These are phyloP conservation scores for Gila robusta DNA, from an alignment of 2,797 vertebrate genomes.

Conservation along the genomic window DNA sequence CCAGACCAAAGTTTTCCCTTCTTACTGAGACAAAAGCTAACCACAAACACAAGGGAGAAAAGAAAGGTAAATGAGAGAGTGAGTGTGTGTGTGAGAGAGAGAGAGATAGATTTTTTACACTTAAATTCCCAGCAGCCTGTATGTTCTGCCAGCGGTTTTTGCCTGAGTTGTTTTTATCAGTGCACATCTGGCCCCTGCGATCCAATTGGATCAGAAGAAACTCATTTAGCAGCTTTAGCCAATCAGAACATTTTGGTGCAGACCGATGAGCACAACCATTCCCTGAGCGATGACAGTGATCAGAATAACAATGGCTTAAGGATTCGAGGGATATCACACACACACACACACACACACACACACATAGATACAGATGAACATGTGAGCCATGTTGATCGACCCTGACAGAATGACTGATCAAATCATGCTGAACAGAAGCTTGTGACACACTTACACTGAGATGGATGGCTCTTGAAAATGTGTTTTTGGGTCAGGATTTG, in stretches of 20 bases:
- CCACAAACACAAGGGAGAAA: constrained; percentile 53
- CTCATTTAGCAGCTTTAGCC: constrained; percentile 42
- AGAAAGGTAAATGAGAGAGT: constrained; percentile 44
- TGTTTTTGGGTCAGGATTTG: not conserved
- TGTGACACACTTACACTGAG: constrained; percentile 13
- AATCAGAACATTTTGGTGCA: constrained; percentile 47
- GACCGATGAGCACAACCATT: constrained; percentile 25
- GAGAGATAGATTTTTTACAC: constrained; percentile 25
- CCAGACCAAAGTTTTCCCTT: constrained; percentile 72
- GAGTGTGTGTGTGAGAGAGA: not conserved
- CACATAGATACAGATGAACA: constrained; percentile 25
- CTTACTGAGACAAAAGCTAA: constrained; percentile 66
- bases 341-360: not conserved
- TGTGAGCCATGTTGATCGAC: not conserved
- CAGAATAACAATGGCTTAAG: constrained; percentile 44
- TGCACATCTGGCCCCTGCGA: constrained; percentile 53
- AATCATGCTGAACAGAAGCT: constrained; percentile 18
- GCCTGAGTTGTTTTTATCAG: constrained; percentile 51
- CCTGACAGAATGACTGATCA: constrained; percentile 42
- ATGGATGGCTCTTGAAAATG: not conserved
- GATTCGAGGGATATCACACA: constrained; percentile 34
- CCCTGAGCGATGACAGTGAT: constrained; percentile 42
- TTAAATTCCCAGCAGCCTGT: constrained; percentile 41
- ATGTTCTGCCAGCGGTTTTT: constrained; percentile 47
- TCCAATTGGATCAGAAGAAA: constrained; percentile 48